Evolutionary conservation across 2,888 invertebrate genomes (phyloP).

Genomic region (Synergus gifuensis): DNA sequence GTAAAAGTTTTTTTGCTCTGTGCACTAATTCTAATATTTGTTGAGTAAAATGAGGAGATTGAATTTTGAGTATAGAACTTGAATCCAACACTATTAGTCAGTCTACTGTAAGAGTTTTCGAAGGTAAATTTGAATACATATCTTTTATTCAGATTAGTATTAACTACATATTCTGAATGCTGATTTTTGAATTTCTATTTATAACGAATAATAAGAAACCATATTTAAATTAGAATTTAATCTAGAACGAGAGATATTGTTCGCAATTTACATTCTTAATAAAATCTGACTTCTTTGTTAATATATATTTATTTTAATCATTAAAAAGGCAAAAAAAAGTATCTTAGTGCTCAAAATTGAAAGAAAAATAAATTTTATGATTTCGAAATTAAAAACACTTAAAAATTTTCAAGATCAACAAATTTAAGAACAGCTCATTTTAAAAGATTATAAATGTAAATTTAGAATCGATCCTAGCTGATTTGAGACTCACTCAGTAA

Average conservation of each 20-base stretch:
- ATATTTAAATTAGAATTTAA: not conserved
- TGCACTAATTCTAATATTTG: no score
- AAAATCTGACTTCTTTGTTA: not conserved
- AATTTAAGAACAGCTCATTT: no score
- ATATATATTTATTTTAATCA: not conserved
- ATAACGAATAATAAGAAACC: not conserved
- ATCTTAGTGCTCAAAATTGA: no score
- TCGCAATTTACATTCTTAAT: conserved; percentile 8
- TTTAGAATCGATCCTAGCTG: not conserved
- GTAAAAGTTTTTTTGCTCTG: no score
- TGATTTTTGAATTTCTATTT: not conserved
- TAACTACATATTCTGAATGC: conserved; percentile 24
- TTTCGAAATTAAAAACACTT: no score
- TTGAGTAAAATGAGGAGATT: no score
- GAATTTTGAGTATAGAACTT: no score
- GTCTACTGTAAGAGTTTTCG: not conserved
- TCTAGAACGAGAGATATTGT: not conserved
- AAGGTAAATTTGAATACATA: not conserved
- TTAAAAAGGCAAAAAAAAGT: not conserved
- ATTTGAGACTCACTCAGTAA: not conserved
- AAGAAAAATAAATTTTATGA: no score
- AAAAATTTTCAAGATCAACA: no score
- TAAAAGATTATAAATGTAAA: no score
- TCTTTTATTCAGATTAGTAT: conserved; percentile 31
- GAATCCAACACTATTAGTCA: not conserved